phyloP scores from a whole-genome alignment of 1,140 invertebrate genomes.

The Diorhabda carinulata region DNA sequence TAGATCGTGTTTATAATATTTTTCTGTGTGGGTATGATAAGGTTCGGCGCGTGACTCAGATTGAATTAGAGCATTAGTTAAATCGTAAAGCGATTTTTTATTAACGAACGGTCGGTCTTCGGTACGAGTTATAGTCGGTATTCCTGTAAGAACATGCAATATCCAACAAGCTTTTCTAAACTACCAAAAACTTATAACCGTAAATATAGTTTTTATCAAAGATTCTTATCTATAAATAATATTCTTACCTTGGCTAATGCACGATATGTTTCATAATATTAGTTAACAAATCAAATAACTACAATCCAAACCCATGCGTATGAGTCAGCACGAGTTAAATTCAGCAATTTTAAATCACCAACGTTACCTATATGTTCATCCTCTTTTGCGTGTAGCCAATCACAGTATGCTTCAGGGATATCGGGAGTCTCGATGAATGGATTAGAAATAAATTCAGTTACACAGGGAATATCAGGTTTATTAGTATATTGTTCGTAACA shows the following conservation, averaged over 20 bases:
- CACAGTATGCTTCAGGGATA: conserved; percentile 43
- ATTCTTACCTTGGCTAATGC: conserved; percentile 34
- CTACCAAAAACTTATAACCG: conserved; percentile 39
- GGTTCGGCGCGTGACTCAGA: conserved; percentile 43
- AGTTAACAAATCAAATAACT: conserved; percentile 39
- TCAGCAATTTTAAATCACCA: conserved; percentile 12
- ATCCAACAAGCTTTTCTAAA: conserved; percentile 47
- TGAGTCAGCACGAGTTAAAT: conserved; percentile 33
- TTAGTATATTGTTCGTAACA: conserved; percentile 30
- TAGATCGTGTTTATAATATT: conserved; percentile 25
- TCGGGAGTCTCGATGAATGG: conserved; percentile 24
- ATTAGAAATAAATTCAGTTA: conserved; percentile 23
- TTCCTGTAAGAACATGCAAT: conserved; percentile 49
- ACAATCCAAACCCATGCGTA: conserved; percentile 43
- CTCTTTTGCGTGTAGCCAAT: conserved; percentile 41
- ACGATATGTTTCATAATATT: conserved; percentile 26
- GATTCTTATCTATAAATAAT: conserved; percentile 44
- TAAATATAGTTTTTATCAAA: conserved; percentile 31
- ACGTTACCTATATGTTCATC: conserved; percentile 42
- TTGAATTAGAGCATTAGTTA: conserved; percentile 45
- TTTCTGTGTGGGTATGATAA: conserved; percentile 34
- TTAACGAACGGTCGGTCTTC: conserved; percentile 21
- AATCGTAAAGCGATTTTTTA: conserved; percentile 29
- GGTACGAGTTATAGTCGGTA: conserved; percentile 33
- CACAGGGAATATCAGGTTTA: conserved; percentile 16